Conservation (phyloP, 2,888 invertebrate species). For the Eupithecia vulgata region DNA sequence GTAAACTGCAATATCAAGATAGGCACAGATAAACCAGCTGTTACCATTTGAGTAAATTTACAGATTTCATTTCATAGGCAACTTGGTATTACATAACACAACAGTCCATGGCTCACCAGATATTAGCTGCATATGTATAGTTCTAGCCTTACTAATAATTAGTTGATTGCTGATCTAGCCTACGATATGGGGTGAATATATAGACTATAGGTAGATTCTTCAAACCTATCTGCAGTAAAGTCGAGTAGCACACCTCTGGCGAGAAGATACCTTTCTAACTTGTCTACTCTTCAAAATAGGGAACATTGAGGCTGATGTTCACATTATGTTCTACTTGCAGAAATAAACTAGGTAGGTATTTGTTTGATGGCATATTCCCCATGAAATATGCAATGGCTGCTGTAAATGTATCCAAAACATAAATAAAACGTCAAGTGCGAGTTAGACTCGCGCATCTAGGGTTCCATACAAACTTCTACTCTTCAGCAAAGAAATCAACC, state of each 20-base stretch:
- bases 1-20: neutral
- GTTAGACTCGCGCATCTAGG: too few species aligned
- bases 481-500: too few species aligned
- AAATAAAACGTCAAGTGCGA: too few species aligned
- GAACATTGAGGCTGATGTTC: conserved; percentile 8
- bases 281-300: neutral
- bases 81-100: neutral
- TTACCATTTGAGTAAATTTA: neutral
- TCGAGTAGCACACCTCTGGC: neutral
- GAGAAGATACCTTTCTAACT: neutral
- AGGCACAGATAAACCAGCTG: conserved; percentile 2
- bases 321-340: neutral
- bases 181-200: neutral
- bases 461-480: too few species aligned
- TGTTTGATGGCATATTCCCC: too few species aligned
- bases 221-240: neutral
- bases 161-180: neutral
- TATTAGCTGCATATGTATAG: neutral
- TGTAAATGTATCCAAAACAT: conserved; percentile 19
- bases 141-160: neutral
- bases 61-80: conserved; percentile 11
- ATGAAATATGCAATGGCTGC: conserved; percentile 10
- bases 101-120: neutral
- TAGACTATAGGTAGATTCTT: neutral
- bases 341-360: conserved; percentile 5